Evolutionary conservation across 2,888 invertebrate genomes (phyloP).

Genomic region (Lepidocyrtoides sp.): DNA sequence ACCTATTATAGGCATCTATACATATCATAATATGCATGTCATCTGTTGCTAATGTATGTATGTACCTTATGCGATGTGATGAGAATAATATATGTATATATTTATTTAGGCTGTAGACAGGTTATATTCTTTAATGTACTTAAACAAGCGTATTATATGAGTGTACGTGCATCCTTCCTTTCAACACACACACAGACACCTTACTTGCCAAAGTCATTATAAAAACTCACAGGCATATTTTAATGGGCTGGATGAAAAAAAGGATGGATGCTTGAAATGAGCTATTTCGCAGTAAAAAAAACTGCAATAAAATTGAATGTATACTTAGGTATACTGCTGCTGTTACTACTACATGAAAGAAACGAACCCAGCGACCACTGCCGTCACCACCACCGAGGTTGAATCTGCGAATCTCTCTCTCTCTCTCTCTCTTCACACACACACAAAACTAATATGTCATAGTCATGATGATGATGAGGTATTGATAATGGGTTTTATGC

Average conservation of each 20-base stretch:
- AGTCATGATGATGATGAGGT: conserved; percentile 54
- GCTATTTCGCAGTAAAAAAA: conserved; percentile 38
- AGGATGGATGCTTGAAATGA: conserved; percentile 31
- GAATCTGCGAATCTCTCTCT: background rate
- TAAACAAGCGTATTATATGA: background rate
- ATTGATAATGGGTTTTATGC: conserved; percentile 55
- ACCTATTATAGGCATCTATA: background rate
- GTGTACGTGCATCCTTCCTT: conserved; percentile 32
- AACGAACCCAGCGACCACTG: background rate
- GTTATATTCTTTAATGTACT: background rate
- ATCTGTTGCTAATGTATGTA: background rate
- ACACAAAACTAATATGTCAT: conserved; percentile 48
- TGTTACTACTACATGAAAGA: background rate
- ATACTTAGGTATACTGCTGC: conserved; percentile 39
- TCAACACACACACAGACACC: background rate
- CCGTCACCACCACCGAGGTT: conserved; percentile 4
- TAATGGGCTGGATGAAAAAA: conserved; percentile 61
- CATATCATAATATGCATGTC: background rate
- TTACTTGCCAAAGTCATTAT: conserved; percentile 47
- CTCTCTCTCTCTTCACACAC: background rate
- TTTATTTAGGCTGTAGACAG: background rate
- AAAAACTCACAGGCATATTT: conserved; percentile 49
- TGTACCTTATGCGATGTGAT: background rate
- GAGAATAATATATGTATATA: background rate
- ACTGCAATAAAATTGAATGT: conserved; percentile 31